Percentiles rank a stretch among this genome's conserved stretches.
These are phyloP conservation scores for Hydrochoerus hydrochaeris DNA, from an alignment of 2,113 vertebrate species.

Conservation along the genomic window DNA sequence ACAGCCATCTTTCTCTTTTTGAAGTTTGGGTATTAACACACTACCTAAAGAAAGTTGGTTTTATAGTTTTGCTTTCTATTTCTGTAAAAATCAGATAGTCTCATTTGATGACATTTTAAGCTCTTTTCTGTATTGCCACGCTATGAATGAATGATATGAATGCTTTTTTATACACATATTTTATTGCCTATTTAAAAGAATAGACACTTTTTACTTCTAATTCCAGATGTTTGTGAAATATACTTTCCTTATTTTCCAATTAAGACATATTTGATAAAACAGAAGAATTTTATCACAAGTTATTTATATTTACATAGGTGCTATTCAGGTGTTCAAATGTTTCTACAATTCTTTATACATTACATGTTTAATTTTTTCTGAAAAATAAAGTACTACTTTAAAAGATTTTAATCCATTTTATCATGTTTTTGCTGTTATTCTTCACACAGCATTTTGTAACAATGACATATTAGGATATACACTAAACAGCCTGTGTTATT, in stretches of 20 bases:
- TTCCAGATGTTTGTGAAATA: background rate
- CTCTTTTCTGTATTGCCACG: background rate
- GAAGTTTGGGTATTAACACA: background rate
- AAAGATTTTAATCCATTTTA: background rate
- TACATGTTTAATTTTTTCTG: background rate
- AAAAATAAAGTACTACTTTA: background rate
- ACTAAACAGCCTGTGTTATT: background rate
- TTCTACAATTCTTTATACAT: background rate
- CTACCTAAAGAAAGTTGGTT: background rate
- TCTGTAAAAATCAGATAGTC: background rate
- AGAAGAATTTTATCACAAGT: background rate
- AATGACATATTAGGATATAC: background rate
- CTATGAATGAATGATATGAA: background rate
- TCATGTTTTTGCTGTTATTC: background rate
- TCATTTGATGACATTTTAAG: background rate
- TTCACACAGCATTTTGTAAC: background rate
- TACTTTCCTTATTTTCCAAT: background rate
- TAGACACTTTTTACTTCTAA: background rate
- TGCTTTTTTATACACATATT: background rate
- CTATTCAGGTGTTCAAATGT: background rate
- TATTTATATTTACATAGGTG: background rate
- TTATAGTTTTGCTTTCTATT: background rate
- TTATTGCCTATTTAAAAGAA: background rate
- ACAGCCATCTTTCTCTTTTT: background rate
- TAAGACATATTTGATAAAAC: slow-evolving; percentile 12